phyloP scores from a whole-genome alignment of 1,140 invertebrate species.

The Eurosta solidaginis region DNA sequence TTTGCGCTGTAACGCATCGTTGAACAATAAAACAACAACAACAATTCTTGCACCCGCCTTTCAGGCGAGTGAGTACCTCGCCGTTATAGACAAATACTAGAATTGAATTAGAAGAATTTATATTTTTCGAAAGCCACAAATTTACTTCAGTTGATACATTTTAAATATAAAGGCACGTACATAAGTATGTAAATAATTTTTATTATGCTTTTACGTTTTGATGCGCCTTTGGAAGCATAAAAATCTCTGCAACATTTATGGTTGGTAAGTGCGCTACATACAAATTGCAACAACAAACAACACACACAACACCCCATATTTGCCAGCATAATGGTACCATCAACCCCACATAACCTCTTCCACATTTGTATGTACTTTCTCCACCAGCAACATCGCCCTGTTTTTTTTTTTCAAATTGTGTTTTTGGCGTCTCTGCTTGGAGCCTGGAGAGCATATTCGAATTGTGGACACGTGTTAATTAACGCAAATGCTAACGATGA shows the following conservation, averaged over 20 bases:
- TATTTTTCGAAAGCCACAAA: no score
- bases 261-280: no score
- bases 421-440: not conserved
- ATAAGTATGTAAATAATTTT: not conserved
- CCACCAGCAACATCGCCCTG: not conserved
- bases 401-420: not conserved
- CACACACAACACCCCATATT: no score
- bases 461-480: slow-evolving; percentile 31
- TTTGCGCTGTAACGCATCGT: not conserved
- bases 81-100: no score
- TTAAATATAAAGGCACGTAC: not conserved
- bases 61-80: no score
- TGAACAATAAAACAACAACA: not conserved
- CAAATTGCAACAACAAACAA: no score
- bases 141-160: no score
- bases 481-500: slow-evolving; percentile 26
- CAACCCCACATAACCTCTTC: not conserved
- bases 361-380: not conserved
- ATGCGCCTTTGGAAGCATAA: not conserved
- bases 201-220: not conserved
- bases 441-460: not conserved
- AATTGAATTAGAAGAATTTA: no score
- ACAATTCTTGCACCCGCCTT: not conserved
- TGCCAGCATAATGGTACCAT: no score
- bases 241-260: not conserved